Base-by-base conservation (phyloP, 2,113 vertebrate species). In the Antechinus stuartii region DNA sequence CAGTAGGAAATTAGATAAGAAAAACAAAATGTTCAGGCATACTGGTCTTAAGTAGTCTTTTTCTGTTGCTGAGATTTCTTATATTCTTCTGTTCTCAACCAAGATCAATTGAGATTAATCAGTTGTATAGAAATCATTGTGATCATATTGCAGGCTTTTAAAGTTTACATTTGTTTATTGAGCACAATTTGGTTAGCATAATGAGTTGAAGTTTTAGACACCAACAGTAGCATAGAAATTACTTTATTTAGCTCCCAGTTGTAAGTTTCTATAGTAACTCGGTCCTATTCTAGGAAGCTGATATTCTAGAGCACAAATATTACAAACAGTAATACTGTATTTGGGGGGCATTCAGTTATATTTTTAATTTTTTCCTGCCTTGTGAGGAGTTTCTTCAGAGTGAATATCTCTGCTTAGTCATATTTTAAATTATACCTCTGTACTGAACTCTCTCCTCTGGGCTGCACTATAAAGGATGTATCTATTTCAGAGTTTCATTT, bases 191-290 rank as follows among this genome's bases (percentile, higher is more conserved):
- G 96, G 97, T 98, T 98, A 98, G 98, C 97, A 98, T 98, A 98
- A 98, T 98, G 97, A 98, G 97, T 97, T 98, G 96, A 98, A 98
- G 98, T 99, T 98, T 97, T 96, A 98, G 98, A 98, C 98, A 98
- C 97, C 98, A 98, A 97, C 98, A 98, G 98, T 97, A 98, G 99
- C 98, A 99, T 99, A 98, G 98, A 99, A 99, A 99, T 99, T 98
- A 98, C 98, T 98, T 99, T 98, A 98, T 99, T 98, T 99, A 98
- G 98, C 95, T 98, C 98, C 98, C 98, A 98, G 98, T 99, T 98
- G 98, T 98, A 99, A 98, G 98, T 99, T 99, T 99, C 98, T 99
- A 99, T 99, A 98, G 98, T 98, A 99, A 99, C 98, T 98, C 97
- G 90, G 96, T 98, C 95, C 97, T 98, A 92, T 97, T 98, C 97